Evolutionary conservation across 2,113 vertebrate genomes (phyloP), one percentile per base, ranked within the genome.

Genomic region (Trachemys scripta): DNA sequence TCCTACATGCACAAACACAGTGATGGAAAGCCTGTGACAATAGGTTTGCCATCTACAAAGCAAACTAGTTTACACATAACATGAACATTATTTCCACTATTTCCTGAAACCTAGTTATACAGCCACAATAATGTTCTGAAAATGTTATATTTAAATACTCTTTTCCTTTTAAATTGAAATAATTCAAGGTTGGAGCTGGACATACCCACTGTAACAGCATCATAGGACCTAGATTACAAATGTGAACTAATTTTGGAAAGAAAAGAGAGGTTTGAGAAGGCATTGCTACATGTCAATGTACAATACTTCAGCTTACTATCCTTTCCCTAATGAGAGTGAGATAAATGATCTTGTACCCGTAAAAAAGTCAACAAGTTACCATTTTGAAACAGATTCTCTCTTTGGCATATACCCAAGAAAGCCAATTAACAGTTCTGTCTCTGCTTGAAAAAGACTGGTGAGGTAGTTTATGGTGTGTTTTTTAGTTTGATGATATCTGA

Each of bases 361-460:
- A 94, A 95, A 97, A 97, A 98, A 95, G 96, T 97, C 96, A 98
- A 13, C 75, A 90, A 96, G 96, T 92, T 93, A 95, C 91, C 90
- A 91, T 91, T 95, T 92, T 56, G 90, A 95, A 95, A 62, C 80
- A 93, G 83, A 31, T 87, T 95, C 89, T 89, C 85, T 93, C 62
- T 90, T 84, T 85, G 90, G 93, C 85, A 59, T 13, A 16, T 49
- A 86, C 56, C 81, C 94, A 92, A 53, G 90, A 92, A 51, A 80
- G 59, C 85, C 96, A 97, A 97, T 97, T 97, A 98, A 69, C 35
- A 92, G 75, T 95, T 95, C 83, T 80, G 82, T 88, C 76, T 59
- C 24, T 82, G 29, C 45, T 93, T 89, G 85, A 81, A n/a, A 94
- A 88, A 94, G 59, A 72, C 76, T 45, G 59, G 62, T 81, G 81